Evolutionary conservation across 2,797 vertebrate species (phyloP).

Genomic region (Cacajao melanocephalus): DNA sequence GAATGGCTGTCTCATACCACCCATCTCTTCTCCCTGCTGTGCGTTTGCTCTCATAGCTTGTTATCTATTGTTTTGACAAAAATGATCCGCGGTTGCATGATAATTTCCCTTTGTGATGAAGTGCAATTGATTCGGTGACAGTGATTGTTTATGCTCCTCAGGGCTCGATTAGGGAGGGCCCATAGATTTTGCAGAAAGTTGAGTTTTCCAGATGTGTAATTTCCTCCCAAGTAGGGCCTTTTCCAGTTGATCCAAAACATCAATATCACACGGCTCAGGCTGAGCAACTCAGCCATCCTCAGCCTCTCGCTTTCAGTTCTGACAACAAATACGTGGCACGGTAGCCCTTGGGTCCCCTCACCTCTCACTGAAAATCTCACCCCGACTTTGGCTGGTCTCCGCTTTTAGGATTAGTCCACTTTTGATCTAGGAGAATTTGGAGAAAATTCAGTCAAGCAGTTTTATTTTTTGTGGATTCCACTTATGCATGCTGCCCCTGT

Average conservation of each 20-base stretch:
- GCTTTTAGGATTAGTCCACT: neutral
- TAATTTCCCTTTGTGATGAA: neutral
- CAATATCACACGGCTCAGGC: rapidly evolving
- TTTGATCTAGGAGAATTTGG: neutral
- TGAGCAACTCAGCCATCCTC: rapidly evolving
- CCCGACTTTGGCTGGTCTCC: too few species aligned
- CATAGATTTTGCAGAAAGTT: neutral
- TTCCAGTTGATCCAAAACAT: neutral
- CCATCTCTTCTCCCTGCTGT: neutral
- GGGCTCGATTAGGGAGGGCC: neutral
- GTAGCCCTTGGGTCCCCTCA: rapidly evolving
- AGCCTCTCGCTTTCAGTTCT: neutral
- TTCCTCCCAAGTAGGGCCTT: neutral
- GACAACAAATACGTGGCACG: neutral
- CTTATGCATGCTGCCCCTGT: neutral
- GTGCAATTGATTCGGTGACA: neutral
- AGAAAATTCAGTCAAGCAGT: neutral
- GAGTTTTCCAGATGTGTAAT: neutral
- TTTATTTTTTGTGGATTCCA: neutral
- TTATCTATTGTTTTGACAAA: neutral
- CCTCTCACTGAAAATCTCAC: neutral
- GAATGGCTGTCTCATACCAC: too few species aligned
- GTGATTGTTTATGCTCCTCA: neutral
- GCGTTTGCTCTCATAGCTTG: neutral
- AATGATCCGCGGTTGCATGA: neutral